These are phyloP conservation scores for Rhinogobio ventralis DNA, from an alignment of 2,797 vertebrate species.

Conservation along the genomic window DNA sequence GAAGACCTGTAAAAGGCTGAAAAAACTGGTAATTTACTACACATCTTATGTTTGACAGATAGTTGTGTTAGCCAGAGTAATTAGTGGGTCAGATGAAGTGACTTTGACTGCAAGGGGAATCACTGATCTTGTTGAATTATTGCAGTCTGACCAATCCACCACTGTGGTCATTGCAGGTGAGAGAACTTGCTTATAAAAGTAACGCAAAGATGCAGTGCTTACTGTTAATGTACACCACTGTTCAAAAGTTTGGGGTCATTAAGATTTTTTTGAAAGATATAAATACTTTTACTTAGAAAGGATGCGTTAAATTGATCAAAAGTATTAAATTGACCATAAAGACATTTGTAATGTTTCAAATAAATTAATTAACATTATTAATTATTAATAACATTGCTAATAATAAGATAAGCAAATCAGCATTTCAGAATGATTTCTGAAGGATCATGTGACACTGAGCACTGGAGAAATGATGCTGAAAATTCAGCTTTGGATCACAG, in stretches of 20 bases:
- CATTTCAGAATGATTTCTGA: not conserved
- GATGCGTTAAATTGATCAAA: not conserved
- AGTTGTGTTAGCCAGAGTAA: conserved; percentile 77
- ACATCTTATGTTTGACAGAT: conserved; percentile 68
- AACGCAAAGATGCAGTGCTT: no score
- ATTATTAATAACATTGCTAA: not conserved
- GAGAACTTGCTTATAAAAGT: not conserved
- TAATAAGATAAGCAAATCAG: not conserved
- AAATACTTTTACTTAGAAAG: not conserved
- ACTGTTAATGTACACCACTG: not conserved
- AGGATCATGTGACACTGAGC: not conserved
- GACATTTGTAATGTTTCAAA: not conserved
- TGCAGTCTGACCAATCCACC: conserved; percentile 67
- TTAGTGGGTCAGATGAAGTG: conserved; percentile 74
- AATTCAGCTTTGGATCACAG: not conserved
- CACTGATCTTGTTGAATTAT: conserved; percentile 70
- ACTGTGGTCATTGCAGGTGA: conserved; percentile 76
- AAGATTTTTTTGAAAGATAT: not conserved
- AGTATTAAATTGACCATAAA: not conserved
- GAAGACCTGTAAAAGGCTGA: not conserved
- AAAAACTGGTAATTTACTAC: not conserved
- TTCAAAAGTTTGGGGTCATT: not conserved
- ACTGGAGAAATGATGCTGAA: not conserved
- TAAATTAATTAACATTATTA: not conserved
- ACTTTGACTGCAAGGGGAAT: conserved; percentile 76